Evolutionary conservation across 2,888 invertebrate genomes (phyloP).

Genomic region (Meandrusa payeni): DNA sequence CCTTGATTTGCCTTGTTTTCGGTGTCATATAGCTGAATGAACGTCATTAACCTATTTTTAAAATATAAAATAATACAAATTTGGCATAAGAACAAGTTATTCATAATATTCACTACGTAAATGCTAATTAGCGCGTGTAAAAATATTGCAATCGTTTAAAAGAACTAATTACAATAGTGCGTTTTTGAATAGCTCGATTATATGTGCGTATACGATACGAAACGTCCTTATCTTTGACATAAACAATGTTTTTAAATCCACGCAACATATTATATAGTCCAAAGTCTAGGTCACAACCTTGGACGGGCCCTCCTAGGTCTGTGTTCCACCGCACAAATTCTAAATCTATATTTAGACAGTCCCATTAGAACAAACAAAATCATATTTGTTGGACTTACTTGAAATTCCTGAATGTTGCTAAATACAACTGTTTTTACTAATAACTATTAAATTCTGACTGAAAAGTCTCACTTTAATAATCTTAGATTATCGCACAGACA

Average conservation of each 20-base stretch:
- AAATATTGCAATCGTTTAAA: too few species aligned
- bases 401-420: not conserved
- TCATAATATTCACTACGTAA: too few species aligned
- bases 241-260: slow-evolving; percentile 8
- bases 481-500: slow-evolving; percentile 3
- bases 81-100: too few species aligned
- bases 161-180: too few species aligned
- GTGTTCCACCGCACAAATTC: not conserved
- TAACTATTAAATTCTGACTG: slow-evolving; percentile 12
- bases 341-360: slow-evolving; percentile 22
- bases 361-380: slow-evolving; percentile 8
- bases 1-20: too few species aligned
- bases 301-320: slow-evolving; percentile 24
- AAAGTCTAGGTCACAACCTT: slow-evolving; percentile 41
- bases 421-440: slow-evolving; percentile 5
- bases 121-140: too few species aligned
- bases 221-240: too few species aligned
- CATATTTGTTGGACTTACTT: slow-evolving; percentile 14
- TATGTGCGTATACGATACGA: too few species aligned
- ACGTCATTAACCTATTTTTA: too few species aligned
- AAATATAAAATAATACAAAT: too few species aligned
- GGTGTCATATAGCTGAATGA: too few species aligned
- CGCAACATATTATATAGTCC: slow-evolving; percentile 24
- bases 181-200: too few species aligned
- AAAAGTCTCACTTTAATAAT: slow-evolving; percentile 12